Evolutionary conservation across 2,888 invertebrate genomes (phyloP).

Genomic region (Strigamia maritima): DNA sequence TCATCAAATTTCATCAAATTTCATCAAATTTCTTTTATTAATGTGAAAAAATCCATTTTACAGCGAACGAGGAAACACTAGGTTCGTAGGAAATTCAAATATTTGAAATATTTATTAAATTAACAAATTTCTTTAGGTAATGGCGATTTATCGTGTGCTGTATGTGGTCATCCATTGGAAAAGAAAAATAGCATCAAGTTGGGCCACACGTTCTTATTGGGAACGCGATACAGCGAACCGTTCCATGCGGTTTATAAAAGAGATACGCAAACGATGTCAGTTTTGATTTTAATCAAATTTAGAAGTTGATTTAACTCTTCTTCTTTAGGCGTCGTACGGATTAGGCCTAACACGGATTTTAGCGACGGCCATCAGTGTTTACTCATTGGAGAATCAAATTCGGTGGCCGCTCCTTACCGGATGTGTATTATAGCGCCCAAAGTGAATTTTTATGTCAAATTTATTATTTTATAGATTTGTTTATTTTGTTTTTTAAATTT

Average conservation of each 20-base stretch:
- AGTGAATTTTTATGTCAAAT: slow-evolving; percentile 57
- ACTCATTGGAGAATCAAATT: slow-evolving; percentile 65
- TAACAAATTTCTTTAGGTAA: background rate
- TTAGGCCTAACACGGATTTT: slow-evolving; percentile 83
- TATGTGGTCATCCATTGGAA: background rate
- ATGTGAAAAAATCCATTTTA: too few relatives aligned
- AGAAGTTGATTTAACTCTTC: slow-evolving; percentile 36
- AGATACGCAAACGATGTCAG: slow-evolving; percentile 43
- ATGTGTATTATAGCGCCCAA: slow-evolving; percentile 84
- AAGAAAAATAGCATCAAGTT: slow-evolving; percentile 56
- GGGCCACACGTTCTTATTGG: slow-evolving; percentile 85
- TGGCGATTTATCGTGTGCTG: background rate
- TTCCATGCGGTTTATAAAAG: slow-evolving; percentile 62
- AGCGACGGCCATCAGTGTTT: slow-evolving; percentile 71
- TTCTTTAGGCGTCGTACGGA: slow-evolving; percentile 91
- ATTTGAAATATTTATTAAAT: background rate
- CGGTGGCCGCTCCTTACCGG: slow-evolving; percentile 88
- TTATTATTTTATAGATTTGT: background rate
- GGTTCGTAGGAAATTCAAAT: slow-evolving; percentile 33
- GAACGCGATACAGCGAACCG: slow-evolving; percentile 75
- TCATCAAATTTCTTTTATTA: too few relatives aligned
- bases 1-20: too few relatives aligned
- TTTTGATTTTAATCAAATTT: background rate
- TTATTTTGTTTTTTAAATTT: background rate
- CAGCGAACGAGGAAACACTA: slow-evolving; percentile 56